These are phyloP conservation scores for Glareola pratincola DNA, from an alignment of 2,113 vertebrate genomes.

Conservation along the genomic window DNA sequence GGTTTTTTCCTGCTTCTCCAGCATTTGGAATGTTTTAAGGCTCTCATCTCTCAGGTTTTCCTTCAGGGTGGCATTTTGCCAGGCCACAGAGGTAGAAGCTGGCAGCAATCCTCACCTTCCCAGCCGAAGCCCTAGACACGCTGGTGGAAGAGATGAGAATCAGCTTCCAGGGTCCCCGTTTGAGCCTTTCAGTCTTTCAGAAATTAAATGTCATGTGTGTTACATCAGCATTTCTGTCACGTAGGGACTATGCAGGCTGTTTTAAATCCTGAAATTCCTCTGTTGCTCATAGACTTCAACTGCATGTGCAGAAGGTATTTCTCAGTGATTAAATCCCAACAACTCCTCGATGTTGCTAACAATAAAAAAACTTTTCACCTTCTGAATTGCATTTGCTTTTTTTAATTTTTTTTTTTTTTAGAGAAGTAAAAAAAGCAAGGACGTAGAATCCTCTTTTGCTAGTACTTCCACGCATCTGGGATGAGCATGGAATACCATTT, in stretches of 20 bases:
- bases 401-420: background rate
- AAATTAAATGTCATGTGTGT: background rate
- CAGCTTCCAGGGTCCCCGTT: background rate
- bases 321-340: background rate
- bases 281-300: background rate
- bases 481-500: background rate
- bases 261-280: background rate
- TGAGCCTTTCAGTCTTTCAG: background rate
- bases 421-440: background rate
- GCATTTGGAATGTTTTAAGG: background rate
- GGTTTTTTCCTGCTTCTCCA: background rate
- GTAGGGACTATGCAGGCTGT: rapidly evolving
- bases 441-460: background rate
- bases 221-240: background rate
- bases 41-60: background rate
- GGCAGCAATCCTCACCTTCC: background rate
- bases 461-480: background rate
- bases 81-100: background rate
- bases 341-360: background rate
- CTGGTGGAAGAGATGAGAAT: background rate
- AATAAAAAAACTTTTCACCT: background rate
- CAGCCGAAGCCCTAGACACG: background rate
- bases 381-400: background rate
- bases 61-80: background rate
- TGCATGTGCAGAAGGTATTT: background rate